These are phyloP conservation scores for Bergia puertoricense DNA, from an alignment of 92 coral and sea anemone species.

Conservation along the genomic window DNA sequence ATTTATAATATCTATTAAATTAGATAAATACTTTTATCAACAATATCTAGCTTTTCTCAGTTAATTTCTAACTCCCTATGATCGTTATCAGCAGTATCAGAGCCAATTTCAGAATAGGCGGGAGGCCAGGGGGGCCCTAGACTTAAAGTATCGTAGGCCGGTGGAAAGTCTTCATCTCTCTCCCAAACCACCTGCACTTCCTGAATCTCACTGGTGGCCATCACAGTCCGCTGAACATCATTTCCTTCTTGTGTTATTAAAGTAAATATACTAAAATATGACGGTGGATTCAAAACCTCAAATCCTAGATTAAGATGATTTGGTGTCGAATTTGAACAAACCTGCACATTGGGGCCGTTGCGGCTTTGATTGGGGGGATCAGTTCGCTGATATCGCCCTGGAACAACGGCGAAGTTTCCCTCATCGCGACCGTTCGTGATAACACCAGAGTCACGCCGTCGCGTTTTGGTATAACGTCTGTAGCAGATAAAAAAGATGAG, in stretches of 20 bases:
- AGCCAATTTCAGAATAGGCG: slow-evolving; percentile 39
- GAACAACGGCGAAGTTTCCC: background rate
- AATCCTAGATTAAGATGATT: slow-evolving; percentile 36
- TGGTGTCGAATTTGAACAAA: slow-evolving; percentile 7
- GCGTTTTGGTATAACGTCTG: slow-evolving; percentile 3
- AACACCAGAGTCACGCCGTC: background rate
- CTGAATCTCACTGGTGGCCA: slow-evolving; percentile 4
- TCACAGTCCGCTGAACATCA: slow-evolving; percentile 27
- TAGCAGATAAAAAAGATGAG: slow-evolving; percentile 31
- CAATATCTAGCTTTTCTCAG: background rate
- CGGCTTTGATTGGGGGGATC: background rate
- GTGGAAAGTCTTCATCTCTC: slow-evolving; percentile 17
- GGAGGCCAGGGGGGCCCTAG: slow-evolving; percentile 43
- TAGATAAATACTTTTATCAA: too few species aligned
- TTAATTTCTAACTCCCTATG: slow-evolving; percentile 17
- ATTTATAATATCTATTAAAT: too few species aligned
- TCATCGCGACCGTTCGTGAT: background rate
- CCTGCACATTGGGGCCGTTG: background rate
- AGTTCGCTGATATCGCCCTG: background rate
- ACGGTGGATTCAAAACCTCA: slow-evolving; percentile 26
- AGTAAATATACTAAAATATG: slow-evolving; percentile 41
- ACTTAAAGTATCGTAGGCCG: slow-evolving; percentile 36
- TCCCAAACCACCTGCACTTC: slow-evolving; percentile 23
- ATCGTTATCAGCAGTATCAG: slow-evolving; percentile 1
- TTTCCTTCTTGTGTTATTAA: slow-evolving; percentile 28